Conservation (phyloP, 2,888 invertebrate genomes). For the Escarpia spicata region DNA sequence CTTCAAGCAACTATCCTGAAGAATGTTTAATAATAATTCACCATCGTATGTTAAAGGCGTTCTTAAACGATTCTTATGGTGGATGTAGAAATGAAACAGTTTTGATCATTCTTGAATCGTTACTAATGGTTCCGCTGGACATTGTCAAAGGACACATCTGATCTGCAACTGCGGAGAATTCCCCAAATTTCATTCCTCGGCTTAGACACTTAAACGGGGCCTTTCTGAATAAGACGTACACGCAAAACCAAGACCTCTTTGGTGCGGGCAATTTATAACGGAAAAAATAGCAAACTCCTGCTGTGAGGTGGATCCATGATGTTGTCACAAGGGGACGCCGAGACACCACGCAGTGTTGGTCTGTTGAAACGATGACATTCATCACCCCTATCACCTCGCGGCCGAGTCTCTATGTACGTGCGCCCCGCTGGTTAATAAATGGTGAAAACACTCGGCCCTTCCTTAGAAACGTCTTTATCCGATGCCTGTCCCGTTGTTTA, state of each 20-base stretch:
- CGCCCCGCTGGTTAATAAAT: background rate
- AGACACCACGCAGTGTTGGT: background rate
- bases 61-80: no score
- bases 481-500: background rate
- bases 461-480: background rate
- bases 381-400: background rate
- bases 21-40: no score
- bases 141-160: background rate
- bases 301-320: background rate
- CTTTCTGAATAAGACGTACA: background rate
- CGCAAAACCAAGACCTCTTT: background rate
- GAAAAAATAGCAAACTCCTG: background rate
- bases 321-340: background rate
- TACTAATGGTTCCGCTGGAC: background rate
- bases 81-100: no score
- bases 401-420: background rate
- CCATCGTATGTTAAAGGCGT: no score
- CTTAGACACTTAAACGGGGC: background rate
- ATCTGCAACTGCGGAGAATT: background rate
- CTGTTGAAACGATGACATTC: background rate
- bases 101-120: background rate
- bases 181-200: background rate
- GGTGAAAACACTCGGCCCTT: background rate
- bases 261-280: background rate
- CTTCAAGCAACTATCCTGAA: no score